These are phyloP conservation scores for Thamnophis elegans DNA, from an alignment of 2,797 vertebrate species.

Conservation along the genomic window DNA sequence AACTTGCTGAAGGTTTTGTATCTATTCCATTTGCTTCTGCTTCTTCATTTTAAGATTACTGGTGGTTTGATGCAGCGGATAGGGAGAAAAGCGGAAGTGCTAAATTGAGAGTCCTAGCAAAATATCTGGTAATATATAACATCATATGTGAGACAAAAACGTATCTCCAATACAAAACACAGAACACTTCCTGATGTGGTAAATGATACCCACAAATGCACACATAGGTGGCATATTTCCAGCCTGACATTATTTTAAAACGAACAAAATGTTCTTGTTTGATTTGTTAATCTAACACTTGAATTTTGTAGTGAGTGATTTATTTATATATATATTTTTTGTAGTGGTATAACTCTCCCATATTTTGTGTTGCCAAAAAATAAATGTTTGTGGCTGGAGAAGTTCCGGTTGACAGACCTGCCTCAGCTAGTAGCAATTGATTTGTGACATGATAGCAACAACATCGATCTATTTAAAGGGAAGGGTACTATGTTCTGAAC, in stretches of 20 bases:
- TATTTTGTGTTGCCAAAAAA: not conserved
- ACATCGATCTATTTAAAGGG: not conserved
- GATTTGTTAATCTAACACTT: not conserved
- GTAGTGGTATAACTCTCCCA: not conserved
- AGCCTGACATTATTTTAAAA: not conserved
- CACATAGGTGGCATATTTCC: not conserved
- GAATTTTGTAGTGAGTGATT: not conserved
- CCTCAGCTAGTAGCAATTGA: not conserved
- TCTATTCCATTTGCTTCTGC: not conserved
- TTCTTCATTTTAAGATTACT: not conserved
- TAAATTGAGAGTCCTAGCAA: not conserved
- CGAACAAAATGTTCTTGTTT: not conserved
- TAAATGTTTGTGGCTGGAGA: not conserved
- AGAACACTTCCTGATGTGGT: not conserved
- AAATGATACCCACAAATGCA: not conserved
- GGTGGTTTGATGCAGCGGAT: not conserved
- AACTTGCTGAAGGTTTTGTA: not conserved
- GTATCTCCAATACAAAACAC: not conserved
- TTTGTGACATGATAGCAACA: not conserved
- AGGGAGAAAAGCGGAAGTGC: not conserved
- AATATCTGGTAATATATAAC: not conserved
- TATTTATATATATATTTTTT: not conserved
- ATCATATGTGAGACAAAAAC: not conserved
- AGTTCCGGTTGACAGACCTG: not conserved
- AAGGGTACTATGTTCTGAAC: not conserved